These are phyloP conservation scores for Celastrina argiolus DNA, from an alignment of 2,888 invertebrate species.

Conservation along the genomic window DNA sequence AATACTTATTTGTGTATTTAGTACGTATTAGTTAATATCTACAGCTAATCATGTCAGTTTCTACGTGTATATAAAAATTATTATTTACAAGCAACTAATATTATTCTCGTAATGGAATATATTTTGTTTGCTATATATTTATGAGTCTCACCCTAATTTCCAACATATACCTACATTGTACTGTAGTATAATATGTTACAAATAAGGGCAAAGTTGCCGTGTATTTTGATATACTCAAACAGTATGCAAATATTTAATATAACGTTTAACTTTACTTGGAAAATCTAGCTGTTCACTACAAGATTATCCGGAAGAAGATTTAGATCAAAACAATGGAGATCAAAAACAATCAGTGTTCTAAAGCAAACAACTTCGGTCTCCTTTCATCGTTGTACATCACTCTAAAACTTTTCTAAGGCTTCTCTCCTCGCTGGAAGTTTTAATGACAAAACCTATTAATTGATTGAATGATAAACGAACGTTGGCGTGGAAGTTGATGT, in stretches of 20 bases:
- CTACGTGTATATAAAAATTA: neutral
- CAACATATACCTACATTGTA: neutral
- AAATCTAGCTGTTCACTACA: neutral
- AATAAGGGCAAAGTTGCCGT: neutral
- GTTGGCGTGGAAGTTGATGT: neutral
- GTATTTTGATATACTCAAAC: neutral
- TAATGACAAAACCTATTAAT: conserved; percentile 13
- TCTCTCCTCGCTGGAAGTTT: neutral
- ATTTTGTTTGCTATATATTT: conserved; percentile 4
- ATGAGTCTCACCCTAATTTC: neutral
- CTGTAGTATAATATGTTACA: neutral
- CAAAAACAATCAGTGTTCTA: neutral
- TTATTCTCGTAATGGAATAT: neutral
- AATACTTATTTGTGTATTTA: neutral
- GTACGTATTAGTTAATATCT: neutral
- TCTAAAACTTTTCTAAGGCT: neutral
- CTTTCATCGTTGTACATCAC: neutral
- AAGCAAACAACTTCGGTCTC: conserved; percentile 17
- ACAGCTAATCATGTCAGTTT: neutral
- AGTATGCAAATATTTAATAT: neutral
- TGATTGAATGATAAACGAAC: conserved; percentile 2
- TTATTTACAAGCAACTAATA: neutral
- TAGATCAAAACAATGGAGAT: neutral
- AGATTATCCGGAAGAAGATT: conserved; percentile 4
- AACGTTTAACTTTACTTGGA: neutral